Conservation (phyloP, 2,888 invertebrate genomes). For the Antitype chi region DNA sequence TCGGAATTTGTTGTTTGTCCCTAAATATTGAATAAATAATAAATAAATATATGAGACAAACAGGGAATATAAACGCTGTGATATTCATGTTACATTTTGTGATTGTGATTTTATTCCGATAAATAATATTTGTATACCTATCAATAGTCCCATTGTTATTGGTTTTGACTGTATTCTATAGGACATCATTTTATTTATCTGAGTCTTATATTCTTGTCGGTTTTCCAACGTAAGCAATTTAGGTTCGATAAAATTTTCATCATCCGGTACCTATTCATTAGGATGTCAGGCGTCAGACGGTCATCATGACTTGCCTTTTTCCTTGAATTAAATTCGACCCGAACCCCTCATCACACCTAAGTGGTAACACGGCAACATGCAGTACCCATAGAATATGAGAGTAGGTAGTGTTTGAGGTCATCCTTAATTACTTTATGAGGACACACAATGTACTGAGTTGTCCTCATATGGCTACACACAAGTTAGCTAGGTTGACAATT, state of each 20-base stretch:
- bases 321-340: constrained; percentile 58
- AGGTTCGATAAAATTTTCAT: constrained; percentile 54
- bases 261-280: constrained; percentile 58
- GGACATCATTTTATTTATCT: background rate
- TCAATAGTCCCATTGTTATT: background rate
- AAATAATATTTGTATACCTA: constrained; percentile 15
- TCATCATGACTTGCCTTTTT: constrained; percentile 59
- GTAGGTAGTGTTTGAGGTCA: constrained; percentile 28
- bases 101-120: constrained; percentile 26
- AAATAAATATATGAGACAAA: constrained; percentile 38
- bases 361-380: constrained; percentile 44
- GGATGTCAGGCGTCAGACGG: constrained; percentile 43
- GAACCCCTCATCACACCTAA: constrained; percentile 58
- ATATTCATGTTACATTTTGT: constrained; percentile 20
- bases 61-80: constrained; percentile 18
- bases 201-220: background rate
- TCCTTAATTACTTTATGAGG: constrained; percentile 34
- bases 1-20: constrained; percentile 33
- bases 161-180: background rate
- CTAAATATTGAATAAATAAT: constrained; percentile 37
- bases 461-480: background rate
- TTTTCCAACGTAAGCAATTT: constrained; percentile 47
- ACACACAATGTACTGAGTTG: background rate
- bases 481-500: background rate
- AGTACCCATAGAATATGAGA: constrained; percentile 32